Percentiles rank a stretch among this genome's conserved stretches.
phyloP scores from a whole-genome alignment of 1,140 invertebrate genomes.

The Cherax quadricarinatus region DNA sequence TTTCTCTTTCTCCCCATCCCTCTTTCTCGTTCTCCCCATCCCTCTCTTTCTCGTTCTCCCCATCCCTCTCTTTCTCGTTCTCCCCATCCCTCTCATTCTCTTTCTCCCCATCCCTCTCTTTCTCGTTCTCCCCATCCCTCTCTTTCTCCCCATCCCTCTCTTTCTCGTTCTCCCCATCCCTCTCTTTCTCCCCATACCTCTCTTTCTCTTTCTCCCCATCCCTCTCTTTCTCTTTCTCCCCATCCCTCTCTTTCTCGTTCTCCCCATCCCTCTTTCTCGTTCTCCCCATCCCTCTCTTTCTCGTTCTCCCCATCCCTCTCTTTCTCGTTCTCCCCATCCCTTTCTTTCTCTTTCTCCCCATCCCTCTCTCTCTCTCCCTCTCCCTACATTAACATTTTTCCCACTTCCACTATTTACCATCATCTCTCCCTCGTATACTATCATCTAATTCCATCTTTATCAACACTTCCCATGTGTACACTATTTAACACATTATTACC shows the following conservation, averaged over 20 bases:
- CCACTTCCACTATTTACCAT: no score
- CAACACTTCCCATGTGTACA: no score
- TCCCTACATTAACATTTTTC: background rate
- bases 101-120: background rate
- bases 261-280: background rate
- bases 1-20: no score
- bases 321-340: background rate
- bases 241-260: background rate
- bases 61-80: background rate
- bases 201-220: background rate
- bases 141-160: no score
- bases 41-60: no score
- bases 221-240: background rate
- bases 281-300: background rate
- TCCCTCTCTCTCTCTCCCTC: background rate
- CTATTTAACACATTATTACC: no score
- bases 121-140: background rate
- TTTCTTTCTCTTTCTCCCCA: background rate
- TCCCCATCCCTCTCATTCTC: background rate
- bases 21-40: no score
- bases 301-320: slow-evolving; percentile 14
- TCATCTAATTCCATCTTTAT: no score
- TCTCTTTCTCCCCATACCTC: no score
- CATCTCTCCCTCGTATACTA: no score
- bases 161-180: background rate